phyloP scores from a whole-genome alignment of 1,140 invertebrate genomes.

The Drosophila bipectinata region DNA sequence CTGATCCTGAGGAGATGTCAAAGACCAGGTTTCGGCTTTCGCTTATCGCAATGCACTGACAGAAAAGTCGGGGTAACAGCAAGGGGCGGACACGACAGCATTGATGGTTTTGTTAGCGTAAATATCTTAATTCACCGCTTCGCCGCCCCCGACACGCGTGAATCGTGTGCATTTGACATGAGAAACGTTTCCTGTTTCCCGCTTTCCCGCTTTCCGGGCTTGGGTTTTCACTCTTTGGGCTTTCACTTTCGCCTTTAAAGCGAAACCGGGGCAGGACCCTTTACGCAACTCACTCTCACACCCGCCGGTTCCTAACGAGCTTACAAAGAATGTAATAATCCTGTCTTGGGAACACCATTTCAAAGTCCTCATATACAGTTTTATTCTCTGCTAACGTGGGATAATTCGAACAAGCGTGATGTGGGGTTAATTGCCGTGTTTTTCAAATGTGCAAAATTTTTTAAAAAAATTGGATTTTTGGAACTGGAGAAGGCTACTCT shows the following conservation, averaged over 20 bases:
- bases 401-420: background rate
- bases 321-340: conserved; percentile 42
- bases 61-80: background rate
- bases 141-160: conserved; percentile 75
- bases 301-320: conserved; percentile 24
- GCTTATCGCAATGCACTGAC: conserved; percentile 53
- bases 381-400: background rate
- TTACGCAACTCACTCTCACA: conserved; percentile 13
- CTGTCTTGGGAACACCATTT: conserved; percentile 15
- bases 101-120: conserved; percentile 74
- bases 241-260: conserved; percentile 25
- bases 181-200: conserved; percentile 30
- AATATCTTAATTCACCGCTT: conserved; percentile 80
- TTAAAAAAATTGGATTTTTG: too few species aligned
- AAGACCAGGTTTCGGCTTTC: conserved; percentile 54
- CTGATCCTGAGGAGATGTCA: conserved; percentile 65
- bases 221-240: background rate
- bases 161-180: conserved; percentile 76
- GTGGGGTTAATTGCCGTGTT: too few species aligned
- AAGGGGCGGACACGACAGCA: conserved; percentile 9
- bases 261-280: conserved; percentile 19
- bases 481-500: too few species aligned
- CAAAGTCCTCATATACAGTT: background rate
- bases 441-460: too few species aligned
- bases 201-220: background rate